Evolutionary conservation across 35 echinoderm and acorn worm species (phyloP), one percentile per base, ranked within the genome.

Genomic region (Eucidaris tribuloides): DNA sequence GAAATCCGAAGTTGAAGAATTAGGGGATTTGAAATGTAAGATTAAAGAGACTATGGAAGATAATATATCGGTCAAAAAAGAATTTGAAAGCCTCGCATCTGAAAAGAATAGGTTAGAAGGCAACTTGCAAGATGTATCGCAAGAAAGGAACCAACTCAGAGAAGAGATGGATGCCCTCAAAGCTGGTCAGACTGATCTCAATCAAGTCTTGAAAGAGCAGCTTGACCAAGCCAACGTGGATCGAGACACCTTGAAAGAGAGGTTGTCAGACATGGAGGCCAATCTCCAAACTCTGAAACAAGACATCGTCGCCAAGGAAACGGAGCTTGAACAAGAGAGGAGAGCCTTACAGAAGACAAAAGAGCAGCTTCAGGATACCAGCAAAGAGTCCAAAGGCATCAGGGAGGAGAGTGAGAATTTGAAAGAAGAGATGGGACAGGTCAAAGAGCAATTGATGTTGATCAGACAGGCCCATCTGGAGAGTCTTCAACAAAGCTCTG

Each of bases 391-490:
- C n/a, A 59, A 91, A 50, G 71, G 43, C 15, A 35, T 88, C 18
- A 84, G 35, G 35, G 54, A 76, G 6, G 20, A 96, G 77, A 29
- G 86, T 27, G 39, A 87, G 33, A 68, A 49, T 27, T 48, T 85
- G 28, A 77, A 84, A 28, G 80, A 81, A 62, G 90, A 89, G 55
- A 33, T 82, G 52, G 36, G 80, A 13, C 20, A 45, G 42, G 30
- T 88, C 27, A 88, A 88, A 28, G 78, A 58, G 25, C 76, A 94
- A 38, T 46, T 90, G 50, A 77, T 55, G 52, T 42, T 57, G 18
- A 90, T 90, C 39, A 90, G 81, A 50, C 65, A 84, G 32, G 85
- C 85, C 30, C 85, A 88, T 54, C 49, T 88, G 57, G 70, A 80
- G 49, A 62, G 74, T 7, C 44, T 88, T 38, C 78, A 60, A 13